Conservation (phyloP, 2,113 vertebrate genomes). For the Pholis gunnellus region DNA sequence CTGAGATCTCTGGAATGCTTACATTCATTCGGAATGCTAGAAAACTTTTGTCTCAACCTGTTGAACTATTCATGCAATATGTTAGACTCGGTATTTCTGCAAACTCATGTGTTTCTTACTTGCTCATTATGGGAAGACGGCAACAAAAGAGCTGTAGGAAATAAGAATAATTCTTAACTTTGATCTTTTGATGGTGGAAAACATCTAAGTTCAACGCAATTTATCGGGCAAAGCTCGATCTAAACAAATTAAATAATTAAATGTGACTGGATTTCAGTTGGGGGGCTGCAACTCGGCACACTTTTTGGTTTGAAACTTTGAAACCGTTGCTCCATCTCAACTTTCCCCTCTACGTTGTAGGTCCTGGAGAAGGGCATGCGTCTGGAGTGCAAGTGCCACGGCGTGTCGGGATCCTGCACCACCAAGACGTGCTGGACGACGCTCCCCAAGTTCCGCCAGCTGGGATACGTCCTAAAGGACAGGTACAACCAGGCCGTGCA, state of each 20-base stretch:
- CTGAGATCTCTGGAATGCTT: conserved; percentile 67
- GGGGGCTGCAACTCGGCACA: background rate
- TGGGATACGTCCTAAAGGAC: conserved; percentile 95
- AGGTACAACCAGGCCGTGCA: conserved; percentile 94
- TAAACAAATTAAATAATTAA: background rate
- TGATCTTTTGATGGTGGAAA: background rate
- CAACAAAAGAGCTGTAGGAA: conserved; percentile 32
- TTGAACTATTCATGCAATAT: conserved; percentile 79
- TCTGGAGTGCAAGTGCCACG: conserved; percentile 95
- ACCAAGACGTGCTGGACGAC: conserved; percentile 98
- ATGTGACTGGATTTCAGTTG: background rate
- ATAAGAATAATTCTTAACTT: background rate
- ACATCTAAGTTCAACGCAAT: background rate
- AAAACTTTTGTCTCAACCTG: conserved; percentile 85
- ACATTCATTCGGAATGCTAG: conserved; percentile 79
- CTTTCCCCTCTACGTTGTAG: conserved; percentile 70
- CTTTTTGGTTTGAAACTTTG: background rate
- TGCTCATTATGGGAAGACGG: conserved; percentile 20
- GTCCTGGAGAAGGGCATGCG: conserved; percentile 95
- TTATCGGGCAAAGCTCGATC: background rate
- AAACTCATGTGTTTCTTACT: conserved; percentile 17
- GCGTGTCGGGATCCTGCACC: conserved; percentile 95
- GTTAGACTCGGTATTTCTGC: conserved; percentile 45
- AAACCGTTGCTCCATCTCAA: background rate
- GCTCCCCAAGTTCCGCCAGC: conserved; percentile 94